Base-by-base conservation (phyloP, 2,797 vertebrate species). In the Rhinogobio ventralis region DNA sequence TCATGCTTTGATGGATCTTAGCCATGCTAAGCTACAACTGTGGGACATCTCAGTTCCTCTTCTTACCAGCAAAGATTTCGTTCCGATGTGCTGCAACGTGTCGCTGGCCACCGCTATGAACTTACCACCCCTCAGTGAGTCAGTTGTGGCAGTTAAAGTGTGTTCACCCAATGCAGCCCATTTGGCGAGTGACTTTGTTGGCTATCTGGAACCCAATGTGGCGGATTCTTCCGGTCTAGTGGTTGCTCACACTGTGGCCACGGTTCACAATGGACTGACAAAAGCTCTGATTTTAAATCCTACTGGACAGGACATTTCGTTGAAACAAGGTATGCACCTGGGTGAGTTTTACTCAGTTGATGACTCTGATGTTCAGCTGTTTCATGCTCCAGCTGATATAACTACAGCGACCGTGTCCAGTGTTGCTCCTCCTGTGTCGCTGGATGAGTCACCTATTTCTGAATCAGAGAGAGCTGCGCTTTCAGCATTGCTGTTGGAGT, bases 1-100 rank as follows among this genome's bases (percentile, higher is more conserved):
- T 23, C 74, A 84, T 36, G 82, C 82, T 10, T 68, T 73, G 84
- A 88, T 3, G n/a, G n/a, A n/a, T n/a, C n/a, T n/a, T n/a, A n/a
- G n/a, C n/a, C n/a, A n/a, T n/a, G n/a, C n/a, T n/a, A n/a, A n/a
- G n/a, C n/a, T n/a, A n/a, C n/a, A n/a, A n/a, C n/a, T n/a, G n/a
- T n/a, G n/a, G n/a, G n/a, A n/a, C n/a, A n/a, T n/a, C n/a, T n/a
- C n/a, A n/a, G n/a, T n/a, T n/a, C n/a, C n/a, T n/a, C n/a, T n/a
- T n/a, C n/a, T n/a, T n/a, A n/a, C n/a, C n/a, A n/a, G n/a, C n/a
- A n/a, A n/a, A n/a, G n/a, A n/a, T n/a, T n/a, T n/a, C n/a, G n/a
- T n/a, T n/a, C n/a, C n/a, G n/a, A n/a, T n/a, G n/a, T n/a, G n/a
- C n/a, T n/a, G n/a, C n/a, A n/a, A n/a, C n/a, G n/a, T n/a, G n/a